phyloP scores from a whole-genome alignment of 1,140 invertebrate genomes.

The Lineus longissimus region DNA sequence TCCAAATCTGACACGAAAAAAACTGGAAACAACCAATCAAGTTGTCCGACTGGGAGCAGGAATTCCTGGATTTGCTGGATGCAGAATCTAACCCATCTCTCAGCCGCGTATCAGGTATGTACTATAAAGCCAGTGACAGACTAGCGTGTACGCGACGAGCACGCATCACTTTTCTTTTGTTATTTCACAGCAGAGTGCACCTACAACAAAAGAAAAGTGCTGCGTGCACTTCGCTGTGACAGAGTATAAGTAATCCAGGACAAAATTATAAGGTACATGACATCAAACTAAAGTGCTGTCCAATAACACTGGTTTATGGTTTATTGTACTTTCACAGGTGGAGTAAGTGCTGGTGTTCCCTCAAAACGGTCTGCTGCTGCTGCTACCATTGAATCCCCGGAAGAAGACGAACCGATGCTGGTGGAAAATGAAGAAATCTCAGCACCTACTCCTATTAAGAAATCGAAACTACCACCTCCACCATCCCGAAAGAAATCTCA shows the following conservation, averaged over 20 bases:
- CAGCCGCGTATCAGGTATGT: constrained; percentile 6
- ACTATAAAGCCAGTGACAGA: neutral
- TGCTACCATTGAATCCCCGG: neutral
- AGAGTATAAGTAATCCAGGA: too few species aligned
- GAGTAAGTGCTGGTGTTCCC: neutral
- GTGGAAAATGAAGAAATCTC: constrained; percentile 1
- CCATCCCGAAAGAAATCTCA: neutral
- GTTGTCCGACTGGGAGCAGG: constrained; percentile 4
- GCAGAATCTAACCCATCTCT: constrained; percentile 5
- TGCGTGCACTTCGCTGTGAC: too few species aligned
- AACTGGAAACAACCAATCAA: neutral
- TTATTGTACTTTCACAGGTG: neutral
- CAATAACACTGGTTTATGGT: constrained; percentile 1
- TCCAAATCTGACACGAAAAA: constrained; percentile 3
- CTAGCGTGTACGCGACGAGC: too few species aligned
- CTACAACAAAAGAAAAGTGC: too few species aligned
- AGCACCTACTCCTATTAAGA: neutral
- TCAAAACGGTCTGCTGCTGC: neutral
- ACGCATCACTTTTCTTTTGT: too few species aligned
- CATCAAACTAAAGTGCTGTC: neutral
- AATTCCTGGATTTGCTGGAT: constrained; percentile 7
- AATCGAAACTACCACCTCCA: neutral
- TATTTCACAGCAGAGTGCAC: too few species aligned
- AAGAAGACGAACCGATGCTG: neutral
- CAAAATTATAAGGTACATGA: too few species aligned